Evolutionary conservation across 64 coral and sea anemone genomes (phyloP).

Genomic region (Actinia equina): DNA sequence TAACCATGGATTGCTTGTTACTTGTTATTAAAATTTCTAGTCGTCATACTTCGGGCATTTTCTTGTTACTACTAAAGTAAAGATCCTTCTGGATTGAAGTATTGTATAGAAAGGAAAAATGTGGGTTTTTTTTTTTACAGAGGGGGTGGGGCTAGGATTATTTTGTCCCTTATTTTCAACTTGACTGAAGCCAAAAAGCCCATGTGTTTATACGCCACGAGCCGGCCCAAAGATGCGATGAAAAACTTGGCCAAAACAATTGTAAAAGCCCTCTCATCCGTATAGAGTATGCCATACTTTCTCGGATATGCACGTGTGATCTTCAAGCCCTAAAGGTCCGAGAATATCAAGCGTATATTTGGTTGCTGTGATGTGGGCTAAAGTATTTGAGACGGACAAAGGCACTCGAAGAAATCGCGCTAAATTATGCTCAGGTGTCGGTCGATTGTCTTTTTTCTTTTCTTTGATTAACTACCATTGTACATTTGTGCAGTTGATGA

Average conservation of each 20-base stretch:
- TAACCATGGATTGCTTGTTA: neutral
- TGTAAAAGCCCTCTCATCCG: neutral
- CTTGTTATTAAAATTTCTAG: too few relatives aligned
- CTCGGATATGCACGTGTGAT: neutral
- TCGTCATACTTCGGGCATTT: neutral
- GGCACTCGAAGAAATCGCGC: neutral
- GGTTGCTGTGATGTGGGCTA: neutral
- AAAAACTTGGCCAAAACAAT: neutral
- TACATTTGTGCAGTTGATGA: neutral
- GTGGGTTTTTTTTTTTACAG: neutral
- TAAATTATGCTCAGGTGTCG: constrained; percentile 17
- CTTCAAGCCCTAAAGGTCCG: neutral
- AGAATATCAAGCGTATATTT: neutral
- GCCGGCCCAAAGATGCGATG: neutral
- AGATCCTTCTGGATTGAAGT: too few relatives aligned
- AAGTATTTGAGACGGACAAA: constrained; percentile 6
- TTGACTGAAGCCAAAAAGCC: neutral
- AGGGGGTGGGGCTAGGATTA: neutral
- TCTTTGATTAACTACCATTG: neutral
- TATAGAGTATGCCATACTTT: neutral
- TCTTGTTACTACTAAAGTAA: neutral
- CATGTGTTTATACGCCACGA: constrained; percentile 20
- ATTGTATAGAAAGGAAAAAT: neutral
- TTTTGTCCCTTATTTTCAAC: neutral
- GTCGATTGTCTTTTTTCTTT: constrained; percentile 1